Percentiles rank a stretch among this genome's conserved stretches.
Evolutionary conservation across 2,113 vertebrate species (phyloP).

Genomic region (Brienomyrus brachyistius): DNA sequence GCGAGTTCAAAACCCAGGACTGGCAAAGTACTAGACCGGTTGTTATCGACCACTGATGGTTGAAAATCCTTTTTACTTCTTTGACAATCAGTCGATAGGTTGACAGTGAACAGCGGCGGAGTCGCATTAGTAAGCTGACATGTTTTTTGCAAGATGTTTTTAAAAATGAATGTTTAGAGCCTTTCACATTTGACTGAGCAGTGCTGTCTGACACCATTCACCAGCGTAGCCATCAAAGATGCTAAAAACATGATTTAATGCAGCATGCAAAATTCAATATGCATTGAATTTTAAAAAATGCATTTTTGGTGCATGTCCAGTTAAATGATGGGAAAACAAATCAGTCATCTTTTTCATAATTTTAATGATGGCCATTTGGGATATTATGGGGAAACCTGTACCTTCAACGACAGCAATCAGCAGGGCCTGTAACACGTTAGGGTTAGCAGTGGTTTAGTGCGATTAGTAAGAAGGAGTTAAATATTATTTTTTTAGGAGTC

Average conservation of each 20-base stretch:
- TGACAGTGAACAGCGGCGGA: neutral
- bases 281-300: neutral
- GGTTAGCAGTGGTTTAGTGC: neutral
- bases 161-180: neutral
- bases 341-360: neutral
- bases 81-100: neutral
- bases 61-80: neutral
- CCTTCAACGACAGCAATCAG: neutral
- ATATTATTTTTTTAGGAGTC: neutral
- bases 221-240: neutral
- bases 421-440: neutral
- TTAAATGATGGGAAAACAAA: neutral
- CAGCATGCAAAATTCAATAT: too few relatives aligned
- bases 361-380: neutral
- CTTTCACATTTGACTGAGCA: neutral
- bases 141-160: neutral
- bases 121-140: neutral
- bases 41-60: neutral
- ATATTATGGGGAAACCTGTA: neutral
- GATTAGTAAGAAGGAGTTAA: neutral
- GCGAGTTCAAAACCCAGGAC: neutral
- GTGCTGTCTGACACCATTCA: neutral
- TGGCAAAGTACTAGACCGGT: neutral
- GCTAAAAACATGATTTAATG: neutral
- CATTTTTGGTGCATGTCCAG: neutral